Percentiles rank a stretch among this genome's conserved stretches.
These are phyloP conservation scores for Chaetogeoica ovagalla DNA, from an alignment of 2,888 invertebrate species.

Conservation along the genomic window DNA sequence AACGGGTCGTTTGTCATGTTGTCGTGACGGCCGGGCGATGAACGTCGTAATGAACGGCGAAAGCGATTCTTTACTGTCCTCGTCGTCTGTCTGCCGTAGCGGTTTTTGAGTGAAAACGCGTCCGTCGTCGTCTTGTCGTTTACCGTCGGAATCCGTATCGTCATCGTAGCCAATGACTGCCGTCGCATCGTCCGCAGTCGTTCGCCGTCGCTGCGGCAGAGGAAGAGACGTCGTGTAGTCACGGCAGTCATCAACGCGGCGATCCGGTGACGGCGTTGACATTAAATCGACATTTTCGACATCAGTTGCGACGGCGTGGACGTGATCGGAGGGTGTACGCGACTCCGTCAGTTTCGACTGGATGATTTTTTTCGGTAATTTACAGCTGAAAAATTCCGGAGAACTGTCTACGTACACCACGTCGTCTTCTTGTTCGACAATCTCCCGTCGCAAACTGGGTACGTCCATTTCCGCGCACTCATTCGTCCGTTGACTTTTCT, in stretches of 20 bases:
- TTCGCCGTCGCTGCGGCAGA: too few species aligned
- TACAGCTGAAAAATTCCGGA: slow-evolving; percentile 10
- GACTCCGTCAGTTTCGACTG: not conserved
- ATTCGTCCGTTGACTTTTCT: not conserved
- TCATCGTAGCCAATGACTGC: not conserved
- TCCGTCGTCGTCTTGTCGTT: too few species aligned
- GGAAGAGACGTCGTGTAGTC: too few species aligned
- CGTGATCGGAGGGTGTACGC: not conserved
- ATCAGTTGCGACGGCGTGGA: not conserved
- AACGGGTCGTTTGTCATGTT: too few species aligned
- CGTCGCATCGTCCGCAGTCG: too few species aligned
- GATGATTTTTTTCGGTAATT: not conserved
- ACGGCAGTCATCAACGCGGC: too few species aligned
- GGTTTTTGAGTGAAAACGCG: not conserved
- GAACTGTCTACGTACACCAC: not conserved
- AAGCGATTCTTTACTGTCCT: too few species aligned
- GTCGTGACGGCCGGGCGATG: too few species aligned
- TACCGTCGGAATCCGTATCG: slow-evolving; percentile 12
- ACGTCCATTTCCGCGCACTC: not conserved
- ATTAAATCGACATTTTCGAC: not conserved
- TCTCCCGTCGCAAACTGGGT: not conserved
- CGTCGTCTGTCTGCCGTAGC: too few species aligned
- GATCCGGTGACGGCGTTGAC: too few species aligned
- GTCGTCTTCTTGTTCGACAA: not conserved
- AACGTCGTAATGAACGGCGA: too few species aligned